Base-by-base conservation (phyloP, 2,888 invertebrate species). In the Lithosia quadra region DNA sequence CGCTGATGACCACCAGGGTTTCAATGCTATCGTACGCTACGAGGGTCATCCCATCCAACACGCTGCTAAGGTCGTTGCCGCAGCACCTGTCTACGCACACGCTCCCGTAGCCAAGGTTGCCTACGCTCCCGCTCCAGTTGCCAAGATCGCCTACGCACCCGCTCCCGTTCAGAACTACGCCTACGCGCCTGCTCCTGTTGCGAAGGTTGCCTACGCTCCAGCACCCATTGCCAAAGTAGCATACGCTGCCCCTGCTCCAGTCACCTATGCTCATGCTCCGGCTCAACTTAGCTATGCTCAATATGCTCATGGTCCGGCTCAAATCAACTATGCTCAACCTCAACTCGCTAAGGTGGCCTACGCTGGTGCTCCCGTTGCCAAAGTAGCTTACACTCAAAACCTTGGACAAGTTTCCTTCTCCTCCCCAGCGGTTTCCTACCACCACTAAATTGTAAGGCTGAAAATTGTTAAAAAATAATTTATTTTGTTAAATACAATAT, bases 1-100 rank as follows among this genome's bases (percentile, higher is more conserved):
- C 78, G 86, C 94, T 43, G 93, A 94, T 83, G 89, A 89, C 65
- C 88, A 84, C 70, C 82, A 91, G 80, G 95, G 95, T 33, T 95
- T 95, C 89, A 94, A 93, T 86, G 95, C 95, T 55, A 79, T 88
- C 65, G 95, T 95, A 34, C 91, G 92, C 57, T 94, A 94, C 80
- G 94, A 95, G 77, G 93, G 94, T 22, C 86, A 90, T 55, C 88
- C 93, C 53, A 74, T 84, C 75, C 80, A 84, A 39, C 80, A 88
- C 43, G 84, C 81, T 10, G 74, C 84, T 34, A 85, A 84, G 71
- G 66, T 83, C 39, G 79, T 67, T 13, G 63, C 68, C 61, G 74
- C 83, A 15, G 83, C 86, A 49, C 87, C 86, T 28, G 74, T 84
- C 73, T 92, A 84, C 88, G 84, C 92, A 2, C 91, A 90, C 43